Conservation (phyloP, 2,888 invertebrate genomes). For the Halocaridina rubra region DNA sequence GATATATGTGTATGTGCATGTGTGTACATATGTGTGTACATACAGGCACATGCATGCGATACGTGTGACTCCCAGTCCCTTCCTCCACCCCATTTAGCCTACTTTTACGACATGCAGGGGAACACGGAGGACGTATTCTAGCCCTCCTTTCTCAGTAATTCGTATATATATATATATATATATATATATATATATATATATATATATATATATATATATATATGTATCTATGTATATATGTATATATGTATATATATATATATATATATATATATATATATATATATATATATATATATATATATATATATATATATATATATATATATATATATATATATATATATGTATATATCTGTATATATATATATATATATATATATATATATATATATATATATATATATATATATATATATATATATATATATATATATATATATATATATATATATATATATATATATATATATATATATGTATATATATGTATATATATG, state of each 20-base stretch:
- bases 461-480: conserved; percentile 8
- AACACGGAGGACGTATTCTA: no score
- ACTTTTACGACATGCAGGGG: no score
- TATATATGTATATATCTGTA: not conserved
- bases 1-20: not conserved
- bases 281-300: conserved; percentile 4
- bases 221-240: not conserved
- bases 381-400: conserved; percentile 8
- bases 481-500: conserved; percentile 8
- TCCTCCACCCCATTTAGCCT: no score
- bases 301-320: conserved; percentile 1
- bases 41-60: not conserved
- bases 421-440: not conserved
- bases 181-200: conserved; percentile 8
- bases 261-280: conserved; percentile 8
- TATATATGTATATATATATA: not conserved
- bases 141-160: not conserved
- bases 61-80: no score
- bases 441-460: not conserved
- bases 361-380: conserved; percentile 8
- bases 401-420: not conserved
- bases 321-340: conserved; percentile 8
- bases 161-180: conserved; percentile 1
- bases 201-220: not conserved
- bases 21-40: not conserved